Evolutionary conservation across 1,140 invertebrate genomes (phyloP), one percentile per base, ranked within the genome.

Genomic region (Nephotettix cincticeps): DNA sequence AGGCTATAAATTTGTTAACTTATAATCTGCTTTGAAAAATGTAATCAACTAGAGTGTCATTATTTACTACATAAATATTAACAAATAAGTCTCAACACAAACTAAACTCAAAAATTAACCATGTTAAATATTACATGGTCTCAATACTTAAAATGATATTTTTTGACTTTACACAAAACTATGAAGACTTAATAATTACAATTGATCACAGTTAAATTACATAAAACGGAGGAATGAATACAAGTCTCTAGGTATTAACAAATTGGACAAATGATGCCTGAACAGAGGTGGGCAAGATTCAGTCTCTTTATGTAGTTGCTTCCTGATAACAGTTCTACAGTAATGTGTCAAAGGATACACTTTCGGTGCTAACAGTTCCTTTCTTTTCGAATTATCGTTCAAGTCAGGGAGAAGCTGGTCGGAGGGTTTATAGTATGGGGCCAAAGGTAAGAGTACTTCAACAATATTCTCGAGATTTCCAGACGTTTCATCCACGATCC

Each of bases 241-340:
- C 27, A 58, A 25, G 14, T 58, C 11, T 58, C 27, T 11, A 25
- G 54, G 54, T 21, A 58, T 25, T 14, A 6, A 1, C 27, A 58
- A 58, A 58, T 14, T 25, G 2, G 21, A 25, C 2, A 58, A 25
- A 25, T 9, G 21, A 14, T 25, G 1, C 23, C 54, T 58, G 54
- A 58, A 58, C 28, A 58, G 27, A 1, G 54, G 14, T 58, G 54
- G 54, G 28, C 28, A 25, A 4, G 28, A 32, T 30, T 30, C 61
- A 29, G 28, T 30, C 30, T 67, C 64, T 45, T 28, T 25, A 25
- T 45, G 64, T 2, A 67, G 32, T 43, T 67, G 64, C 2, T 45
- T 27, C 21, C 64, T 40, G 21, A 67, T 67, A 25, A 43, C 32
- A 21, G 32, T 25, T 13, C 64, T 19, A 27, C 64, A 67, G 14